phyloP scores from a whole-genome alignment of 37 sponge, comb jelly and placozoan genomes.

The Hormiphora californensis region DNA sequence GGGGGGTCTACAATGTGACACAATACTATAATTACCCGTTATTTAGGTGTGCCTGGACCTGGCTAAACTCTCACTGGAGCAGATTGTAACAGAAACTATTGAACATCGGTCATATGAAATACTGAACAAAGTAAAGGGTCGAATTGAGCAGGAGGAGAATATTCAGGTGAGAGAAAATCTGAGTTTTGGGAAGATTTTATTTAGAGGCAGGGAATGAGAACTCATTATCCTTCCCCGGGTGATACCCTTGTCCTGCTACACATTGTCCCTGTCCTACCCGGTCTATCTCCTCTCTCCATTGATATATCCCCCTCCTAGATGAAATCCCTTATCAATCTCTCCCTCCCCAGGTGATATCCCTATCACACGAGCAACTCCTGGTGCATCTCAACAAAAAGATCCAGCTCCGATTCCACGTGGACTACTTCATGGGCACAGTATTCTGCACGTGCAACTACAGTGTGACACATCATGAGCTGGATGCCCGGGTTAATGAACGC shows the following conservation, averaged over 20 bases:
- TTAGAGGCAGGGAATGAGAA: too few species aligned
- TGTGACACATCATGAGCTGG: neutral
- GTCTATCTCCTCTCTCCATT: too few species aligned
- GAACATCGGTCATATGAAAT: conserved; percentile 26
- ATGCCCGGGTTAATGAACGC: neutral
- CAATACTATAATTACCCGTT: too few species aligned
- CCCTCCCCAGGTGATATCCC: neutral
- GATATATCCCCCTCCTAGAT: too few species aligned
- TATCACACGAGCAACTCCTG: neutral
- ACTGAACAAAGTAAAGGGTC: neutral
- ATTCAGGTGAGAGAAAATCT: too few species aligned
- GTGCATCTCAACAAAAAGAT: neutral
- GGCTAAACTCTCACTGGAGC: neutral
- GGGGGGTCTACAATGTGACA: too few species aligned
- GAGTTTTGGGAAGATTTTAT: too few species aligned
- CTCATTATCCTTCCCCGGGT: too few species aligned
- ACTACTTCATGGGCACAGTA: neutral
- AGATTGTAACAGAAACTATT: neutral
- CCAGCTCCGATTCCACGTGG: neutral
- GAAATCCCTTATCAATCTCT: too few species aligned
- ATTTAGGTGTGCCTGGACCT: neutral
- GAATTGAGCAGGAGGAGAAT: neutral
- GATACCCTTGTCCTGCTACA: too few species aligned
- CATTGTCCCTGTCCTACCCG: too few species aligned
- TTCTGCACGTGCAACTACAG: conserved; percentile 16